phyloP scores from a whole-genome alignment of 2,797 vertebrate genomes.

The Pseudopleuronectes americanus region DNA sequence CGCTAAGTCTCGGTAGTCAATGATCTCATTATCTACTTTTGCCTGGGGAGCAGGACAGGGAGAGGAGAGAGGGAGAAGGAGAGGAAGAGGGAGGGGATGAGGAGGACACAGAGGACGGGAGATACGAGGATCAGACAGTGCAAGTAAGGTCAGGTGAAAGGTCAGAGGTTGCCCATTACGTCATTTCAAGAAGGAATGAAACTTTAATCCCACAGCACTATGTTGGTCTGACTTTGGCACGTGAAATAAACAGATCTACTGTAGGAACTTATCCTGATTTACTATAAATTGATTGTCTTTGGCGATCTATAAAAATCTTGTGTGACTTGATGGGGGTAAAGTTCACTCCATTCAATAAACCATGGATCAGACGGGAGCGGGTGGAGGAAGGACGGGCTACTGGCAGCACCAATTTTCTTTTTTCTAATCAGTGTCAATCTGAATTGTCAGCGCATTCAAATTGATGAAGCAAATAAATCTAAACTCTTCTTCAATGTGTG shows the following conservation, averaged over 20 bases:
- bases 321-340: conserved; percentile 52
- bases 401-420: conserved; percentile 27
- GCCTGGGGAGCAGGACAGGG: conserved; percentile 82
- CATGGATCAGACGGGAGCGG: conserved; percentile 7
- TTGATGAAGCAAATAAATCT: conserved; percentile 32
- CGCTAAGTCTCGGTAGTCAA: conserved; percentile 96
- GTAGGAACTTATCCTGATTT: too few relatives aligned
- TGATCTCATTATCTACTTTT: conserved; percentile 96
- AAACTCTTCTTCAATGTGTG: conserved; percentile 53
- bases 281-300: too few relatives aligned
- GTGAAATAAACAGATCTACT: neutral
- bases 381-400: conserved; percentile 16
- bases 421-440: conserved; percentile 42
- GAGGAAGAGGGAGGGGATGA: neutral
- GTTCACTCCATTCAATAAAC: conserved; percentile 34
- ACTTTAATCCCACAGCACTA: conserved; percentile 61
- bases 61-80: conserved; percentile 1
- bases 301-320: neutral
- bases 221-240: conserved; percentile 34
- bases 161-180: conserved; percentile 50
- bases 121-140: conserved; percentile 34
- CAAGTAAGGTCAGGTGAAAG: conserved; percentile 47
- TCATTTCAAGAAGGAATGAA: conserved; percentile 50
- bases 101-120: conserved; percentile 36
- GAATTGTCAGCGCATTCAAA: conserved; percentile 47